Percentiles rank a stretch among this genome's conserved stretches.
phyloP scores from a whole-genome alignment of 2,113 vertebrate genomes.

The Neotragus moschatus region DNA sequence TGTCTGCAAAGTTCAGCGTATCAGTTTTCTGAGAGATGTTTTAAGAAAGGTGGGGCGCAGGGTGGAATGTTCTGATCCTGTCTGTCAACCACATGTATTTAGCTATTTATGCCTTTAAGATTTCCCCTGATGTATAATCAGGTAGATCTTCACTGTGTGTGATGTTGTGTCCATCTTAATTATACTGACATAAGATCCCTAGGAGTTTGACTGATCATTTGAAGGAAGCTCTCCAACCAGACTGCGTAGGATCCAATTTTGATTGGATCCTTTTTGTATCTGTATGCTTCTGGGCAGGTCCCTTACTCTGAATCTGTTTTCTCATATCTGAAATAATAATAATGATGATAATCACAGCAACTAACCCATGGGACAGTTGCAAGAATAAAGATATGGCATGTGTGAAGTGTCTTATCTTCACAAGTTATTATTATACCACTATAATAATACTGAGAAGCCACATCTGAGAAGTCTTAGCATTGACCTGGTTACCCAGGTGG shows the following conservation, averaged over 20 bases:
- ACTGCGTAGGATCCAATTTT: neutral
- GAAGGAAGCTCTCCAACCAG: neutral
- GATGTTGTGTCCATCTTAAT: neutral
- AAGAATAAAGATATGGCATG: neutral
- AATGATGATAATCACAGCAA: neutral
- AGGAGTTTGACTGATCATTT: neutral
- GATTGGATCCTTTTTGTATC: neutral
- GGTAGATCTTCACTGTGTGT: neutral
- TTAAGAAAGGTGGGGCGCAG: neutral
- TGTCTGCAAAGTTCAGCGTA: constrained; percentile 20
- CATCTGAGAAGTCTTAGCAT: neutral
- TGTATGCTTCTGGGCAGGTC: neutral
- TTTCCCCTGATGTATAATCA: neutral
- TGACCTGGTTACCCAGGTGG: neutral
- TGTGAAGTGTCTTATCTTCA: neutral
- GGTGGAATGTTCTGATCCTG: neutral
- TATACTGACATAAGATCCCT: neutral
- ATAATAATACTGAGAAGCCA: too few species aligned
- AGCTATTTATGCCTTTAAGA: neutral
- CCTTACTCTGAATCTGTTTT: neutral
- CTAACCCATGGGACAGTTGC: neutral
- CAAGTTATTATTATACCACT: neutral
- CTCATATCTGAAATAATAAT: neutral
- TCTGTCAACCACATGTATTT: neutral
- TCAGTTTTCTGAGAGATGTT: neutral